A percentile compares a stretch with the other conserved stretches of the same genome.
phyloP scores from a whole-genome alignment of 2,113 vertebrate genomes.

The Saimiri boliviensis region DNA sequence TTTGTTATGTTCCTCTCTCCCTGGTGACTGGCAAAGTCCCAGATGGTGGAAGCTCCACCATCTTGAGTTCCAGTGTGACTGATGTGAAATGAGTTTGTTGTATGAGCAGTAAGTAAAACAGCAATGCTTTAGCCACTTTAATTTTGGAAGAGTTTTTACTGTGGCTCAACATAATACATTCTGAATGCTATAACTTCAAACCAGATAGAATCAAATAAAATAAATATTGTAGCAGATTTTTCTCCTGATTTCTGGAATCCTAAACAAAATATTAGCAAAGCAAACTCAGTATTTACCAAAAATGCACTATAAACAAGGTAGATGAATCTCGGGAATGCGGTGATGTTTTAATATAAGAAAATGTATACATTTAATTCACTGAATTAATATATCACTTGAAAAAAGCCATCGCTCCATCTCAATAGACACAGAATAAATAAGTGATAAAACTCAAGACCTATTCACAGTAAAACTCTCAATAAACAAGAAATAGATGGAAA shows the following conservation, averaged over 20 bases:
- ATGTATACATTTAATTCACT: neutral
- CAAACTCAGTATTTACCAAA: neutral
- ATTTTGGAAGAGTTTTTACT: neutral
- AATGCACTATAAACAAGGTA: neutral
- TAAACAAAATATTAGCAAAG: neutral
- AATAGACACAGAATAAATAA: neutral
- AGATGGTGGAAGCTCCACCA: neutral
- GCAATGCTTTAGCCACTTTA: neutral
- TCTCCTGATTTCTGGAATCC: neutral
- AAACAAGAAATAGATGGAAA: neutral
- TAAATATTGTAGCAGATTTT: neutral
- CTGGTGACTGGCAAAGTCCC: neutral
- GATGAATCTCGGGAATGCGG: neutral
- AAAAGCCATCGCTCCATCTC: neutral
- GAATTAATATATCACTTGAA: neutral
- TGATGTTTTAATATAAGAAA: neutral
- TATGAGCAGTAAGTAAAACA: neutral
- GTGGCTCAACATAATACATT: neutral
- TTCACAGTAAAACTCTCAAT: neutral
- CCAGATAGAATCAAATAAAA: neutral
- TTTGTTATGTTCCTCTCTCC: neutral
- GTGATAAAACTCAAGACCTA: neutral
- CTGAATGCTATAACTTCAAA: neutral
- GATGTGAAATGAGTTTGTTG: neutral
- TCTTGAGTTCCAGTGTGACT: neutral